A percentile compares a stretch with the other conserved stretches of the same genome.
Conservation (phyloP, 2,888 invertebrate genomes). For the Thumatha senex region DNA sequence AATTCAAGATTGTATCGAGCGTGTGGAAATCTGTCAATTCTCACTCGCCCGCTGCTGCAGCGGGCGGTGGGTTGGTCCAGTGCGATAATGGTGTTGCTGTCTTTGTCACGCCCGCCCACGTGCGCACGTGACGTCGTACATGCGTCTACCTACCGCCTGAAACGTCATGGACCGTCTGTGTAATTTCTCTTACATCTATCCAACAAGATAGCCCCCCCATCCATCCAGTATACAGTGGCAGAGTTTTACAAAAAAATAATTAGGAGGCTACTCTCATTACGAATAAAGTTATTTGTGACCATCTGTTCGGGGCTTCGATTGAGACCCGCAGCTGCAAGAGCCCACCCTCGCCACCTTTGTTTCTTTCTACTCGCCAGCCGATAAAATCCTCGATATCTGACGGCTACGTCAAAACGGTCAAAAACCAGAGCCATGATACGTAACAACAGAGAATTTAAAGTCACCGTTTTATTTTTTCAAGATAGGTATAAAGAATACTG, state of each 20-base stretch:
- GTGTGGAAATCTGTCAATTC: conserved; percentile 73
- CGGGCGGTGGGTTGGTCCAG: conserved; percentile 41
- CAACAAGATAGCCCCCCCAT: conserved; percentile 29
- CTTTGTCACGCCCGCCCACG: conserved; percentile 71
- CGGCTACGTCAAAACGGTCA: conserved; percentile 33
- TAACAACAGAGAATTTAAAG: conserved; percentile 14
- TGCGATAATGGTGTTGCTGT: conserved; percentile 41
- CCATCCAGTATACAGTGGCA: background rate
- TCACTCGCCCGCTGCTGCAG: conserved; percentile 62
- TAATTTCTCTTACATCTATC: conserved; percentile 42
- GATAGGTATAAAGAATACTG: background rate
- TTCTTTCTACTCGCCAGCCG: conserved; percentile 29
- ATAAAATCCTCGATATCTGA: conserved; percentile 31
- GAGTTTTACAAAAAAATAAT: no score
- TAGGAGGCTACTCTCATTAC: conserved; percentile 7
- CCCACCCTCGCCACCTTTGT: conserved; percentile 57
- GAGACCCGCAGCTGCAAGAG: conserved; percentile 55
- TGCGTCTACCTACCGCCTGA: conserved; percentile 51
- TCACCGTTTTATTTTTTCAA: conserved; percentile 15
- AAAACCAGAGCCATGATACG: conserved; percentile 16
- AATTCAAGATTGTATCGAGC: conserved; percentile 77
- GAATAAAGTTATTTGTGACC: conserved; percentile 34
- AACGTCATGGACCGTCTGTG: conserved; percentile 66
- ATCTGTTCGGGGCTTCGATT: conserved; percentile 52
- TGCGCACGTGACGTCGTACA: conserved; percentile 73